A percentile compares a stretch with the other conserved stretches of the same genome.
Conservation (phyloP, 92 coral and sea anemone species). For the Parazoanthus darwini region DNA sequence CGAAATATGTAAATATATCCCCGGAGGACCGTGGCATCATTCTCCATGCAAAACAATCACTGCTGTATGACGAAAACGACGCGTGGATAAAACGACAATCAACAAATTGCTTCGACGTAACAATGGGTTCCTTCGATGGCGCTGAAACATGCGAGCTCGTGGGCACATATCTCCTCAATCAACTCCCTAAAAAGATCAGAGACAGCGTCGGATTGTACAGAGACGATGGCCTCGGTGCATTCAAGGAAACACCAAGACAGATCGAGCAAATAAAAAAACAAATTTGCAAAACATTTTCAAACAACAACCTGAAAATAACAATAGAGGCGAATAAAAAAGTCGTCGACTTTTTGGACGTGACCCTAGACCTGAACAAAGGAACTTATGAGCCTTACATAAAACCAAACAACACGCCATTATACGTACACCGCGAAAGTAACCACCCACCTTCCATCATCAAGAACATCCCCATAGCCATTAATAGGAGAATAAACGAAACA, state of each 20-base stretch:
- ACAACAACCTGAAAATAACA: slow-evolving; percentile 11
- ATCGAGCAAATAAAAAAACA: too few relatives aligned
- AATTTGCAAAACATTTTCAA: slow-evolving; percentile 1
- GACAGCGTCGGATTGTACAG: not conserved
- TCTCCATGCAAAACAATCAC: slow-evolving; percentile 17
- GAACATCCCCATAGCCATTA: slow-evolving; percentile 14
- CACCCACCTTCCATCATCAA: slow-evolving; percentile 29
- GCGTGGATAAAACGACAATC: not conserved
- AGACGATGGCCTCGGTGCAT: too few relatives aligned
- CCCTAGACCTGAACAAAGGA: too few relatives aligned
- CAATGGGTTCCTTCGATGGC: too few relatives aligned
- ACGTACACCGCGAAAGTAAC: slow-evolving; percentile 28
- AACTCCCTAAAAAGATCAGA: not conserved
- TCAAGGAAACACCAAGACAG: too few relatives aligned
- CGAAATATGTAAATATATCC: not conserved
- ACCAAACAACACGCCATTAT: too few relatives aligned
- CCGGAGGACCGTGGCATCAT: slow-evolving; percentile 11
- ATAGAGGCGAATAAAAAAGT: too few relatives aligned
- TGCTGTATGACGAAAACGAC: not conserved
- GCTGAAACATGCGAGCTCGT: not conserved
- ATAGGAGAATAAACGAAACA: not conserved
- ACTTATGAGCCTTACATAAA: too few relatives aligned
- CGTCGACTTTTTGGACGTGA: too few relatives aligned
- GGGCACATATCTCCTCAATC: not conserved
- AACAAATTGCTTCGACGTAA: not conserved